Evolutionary conservation across 2,113 vertebrate genomes (phyloP).

Genomic region (Sinocyclocheilus anshuiensis): DNA sequence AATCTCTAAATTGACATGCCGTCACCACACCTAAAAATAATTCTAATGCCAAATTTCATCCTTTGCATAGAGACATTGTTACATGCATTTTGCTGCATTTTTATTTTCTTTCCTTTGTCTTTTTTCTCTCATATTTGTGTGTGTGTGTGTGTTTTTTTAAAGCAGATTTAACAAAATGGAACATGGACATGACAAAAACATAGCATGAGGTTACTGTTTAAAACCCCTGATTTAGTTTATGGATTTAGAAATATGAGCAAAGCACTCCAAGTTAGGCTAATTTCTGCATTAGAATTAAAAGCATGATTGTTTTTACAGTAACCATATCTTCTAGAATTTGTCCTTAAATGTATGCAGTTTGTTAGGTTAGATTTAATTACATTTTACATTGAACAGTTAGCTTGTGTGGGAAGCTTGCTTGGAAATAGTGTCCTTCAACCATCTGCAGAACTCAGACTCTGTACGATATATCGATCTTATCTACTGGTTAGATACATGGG

Average conservation of each 20-base stretch:
- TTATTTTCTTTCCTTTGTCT: background rate
- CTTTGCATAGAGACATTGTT: background rate
- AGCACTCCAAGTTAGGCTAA: background rate
- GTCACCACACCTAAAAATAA: background rate
- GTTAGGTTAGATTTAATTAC: background rate
- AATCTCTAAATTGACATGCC: background rate
- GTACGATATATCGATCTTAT: conserved; percentile 67
- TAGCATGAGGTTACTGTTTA: background rate
- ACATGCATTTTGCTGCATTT: background rate
- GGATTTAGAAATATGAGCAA: background rate
- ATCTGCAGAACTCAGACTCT: background rate
- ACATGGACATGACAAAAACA: background rate
- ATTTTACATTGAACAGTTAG: background rate
- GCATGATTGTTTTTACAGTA: conserved; percentile 9
- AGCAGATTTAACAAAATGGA: no score
- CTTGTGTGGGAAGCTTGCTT: background rate
- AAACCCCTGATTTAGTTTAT: background rate
- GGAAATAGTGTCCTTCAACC: conserved; percentile 10
- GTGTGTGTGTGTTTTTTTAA: no score
- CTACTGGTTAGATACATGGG: conserved; percentile 49
- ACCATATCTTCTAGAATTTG: background rate
- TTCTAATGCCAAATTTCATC: background rate
- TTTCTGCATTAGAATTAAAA: background rate
- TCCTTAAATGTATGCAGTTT: background rate
- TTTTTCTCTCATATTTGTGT: background rate